Base-by-base conservation (phyloP, 2,888 invertebrate species). In the Hesperia comma region DNA sequence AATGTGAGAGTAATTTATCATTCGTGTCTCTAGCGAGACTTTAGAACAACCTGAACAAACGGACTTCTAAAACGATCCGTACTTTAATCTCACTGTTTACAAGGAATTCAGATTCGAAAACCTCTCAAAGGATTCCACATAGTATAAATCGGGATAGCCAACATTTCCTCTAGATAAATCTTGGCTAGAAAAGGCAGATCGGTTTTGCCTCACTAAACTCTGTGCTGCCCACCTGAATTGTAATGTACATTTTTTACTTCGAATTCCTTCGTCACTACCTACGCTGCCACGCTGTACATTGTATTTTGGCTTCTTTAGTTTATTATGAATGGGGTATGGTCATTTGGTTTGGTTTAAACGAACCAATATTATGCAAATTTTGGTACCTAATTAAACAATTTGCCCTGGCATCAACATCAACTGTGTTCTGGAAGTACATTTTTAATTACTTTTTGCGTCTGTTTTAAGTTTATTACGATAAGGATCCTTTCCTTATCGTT, bases 11-110 rank as follows among this genome's bases (percentile, higher is more conserved):
- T 56, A 63, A 63, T 63, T 63, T 63, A 64, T 64, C 57, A 64
- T 51, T 58, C 55, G 46, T 17, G 51, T 51, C 57, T 51, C 57
- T 37, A 57, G 51, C 51, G 26, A 41, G 51, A 58, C 64, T 53
- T 58, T 46, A 21, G 57, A 49, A 12, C 64, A 33, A 64, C 64
- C 78, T 78, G 74, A 51, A 60, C 67, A 81, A 83, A 78, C 79
- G 79, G 79, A 77, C 75, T 79, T 77, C 74, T 78, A 82, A 79
- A 75, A 57, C 57, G 57, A 51, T 78, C 80, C 83, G 77, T 81
- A 80, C 82, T 87, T 86, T 86, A 88, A 88, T 88, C 86, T 85
- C 77, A 79, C 80, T 85, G 85, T 85, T 87, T 67, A 61, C 61
- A 66, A 66, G 64, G 54, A 66, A 66, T 66, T 64, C 56, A 66